Percentiles rank a stretch among this genome's conserved stretches.
These are phyloP conservation scores for Smutsia gigantea DNA, from an alignment of 2,797 vertebrate species.

Conservation along the genomic window DNA sequence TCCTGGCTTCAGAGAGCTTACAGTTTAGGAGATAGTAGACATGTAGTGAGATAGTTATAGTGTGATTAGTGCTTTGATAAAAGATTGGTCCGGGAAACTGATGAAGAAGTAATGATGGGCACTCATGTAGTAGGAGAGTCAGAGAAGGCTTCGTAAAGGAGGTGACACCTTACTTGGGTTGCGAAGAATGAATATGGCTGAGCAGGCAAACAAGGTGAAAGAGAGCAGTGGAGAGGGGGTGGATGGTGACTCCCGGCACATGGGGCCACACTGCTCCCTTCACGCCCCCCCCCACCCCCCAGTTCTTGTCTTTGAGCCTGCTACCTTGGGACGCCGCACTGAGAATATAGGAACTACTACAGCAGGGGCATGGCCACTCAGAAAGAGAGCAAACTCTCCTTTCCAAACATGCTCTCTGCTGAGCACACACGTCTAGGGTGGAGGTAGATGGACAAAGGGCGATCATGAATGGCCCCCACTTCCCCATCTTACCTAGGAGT, in stretches of 20 bases:
- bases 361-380: not conserved
- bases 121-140: not conserved
- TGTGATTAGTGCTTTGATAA: not conserved
- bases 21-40: not conserved
- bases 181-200: not conserved
- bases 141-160: not conserved
- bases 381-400: not conserved
- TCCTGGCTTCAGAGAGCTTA: not conserved
- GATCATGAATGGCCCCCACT: rapidly evolving
- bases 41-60: not conserved
- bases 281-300: too few species aligned
- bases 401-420: not conserved
- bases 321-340: not conserved
- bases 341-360: not conserved
- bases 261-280: not conserved
- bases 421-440: not conserved
- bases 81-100: not conserved
- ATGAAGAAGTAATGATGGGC: not conserved
- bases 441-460: not conserved
- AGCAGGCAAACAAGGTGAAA: not conserved
- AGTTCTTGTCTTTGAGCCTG: not conserved
- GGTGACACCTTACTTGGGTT: not conserved
- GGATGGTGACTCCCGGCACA: not conserved
- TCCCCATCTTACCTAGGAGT: not conserved
- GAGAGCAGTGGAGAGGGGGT: not conserved